Conservation (phyloP, 1,140 invertebrate genomes). For the Diuraphis noxia region DNA sequence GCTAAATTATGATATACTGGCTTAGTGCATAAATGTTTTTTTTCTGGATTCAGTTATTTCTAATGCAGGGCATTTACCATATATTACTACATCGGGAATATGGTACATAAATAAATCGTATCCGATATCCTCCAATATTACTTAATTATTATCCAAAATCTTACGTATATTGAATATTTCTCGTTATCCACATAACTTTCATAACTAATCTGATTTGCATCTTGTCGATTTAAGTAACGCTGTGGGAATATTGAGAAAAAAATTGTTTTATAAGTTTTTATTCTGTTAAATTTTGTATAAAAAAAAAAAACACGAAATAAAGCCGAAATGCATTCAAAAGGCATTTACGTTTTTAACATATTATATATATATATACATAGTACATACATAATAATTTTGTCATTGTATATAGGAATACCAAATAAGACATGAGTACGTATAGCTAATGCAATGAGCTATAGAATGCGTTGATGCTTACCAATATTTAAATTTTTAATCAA, state of each 20-base stretch:
- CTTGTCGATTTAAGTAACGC: constrained; percentile 35
- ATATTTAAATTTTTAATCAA: not conserved
- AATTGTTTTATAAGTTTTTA: not conserved
- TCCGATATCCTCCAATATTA: not conserved
- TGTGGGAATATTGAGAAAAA: constrained; percentile 15
- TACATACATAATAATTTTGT: too few species aligned
- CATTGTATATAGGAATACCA: not conserved
- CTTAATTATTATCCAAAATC: not conserved
- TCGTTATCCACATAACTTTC: constrained; percentile 33
- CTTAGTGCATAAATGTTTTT: not conserved
- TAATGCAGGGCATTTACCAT: not conserved
- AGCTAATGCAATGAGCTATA: not conserved
- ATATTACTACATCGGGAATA: not conserved
- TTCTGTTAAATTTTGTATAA: not conserved
- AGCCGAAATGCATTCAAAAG: too few species aligned
- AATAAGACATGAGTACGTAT: not conserved
- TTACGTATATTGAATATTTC: constrained; percentile 29
- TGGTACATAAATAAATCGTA: not conserved
- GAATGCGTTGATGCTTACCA: not conserved
- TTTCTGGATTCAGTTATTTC: not conserved
- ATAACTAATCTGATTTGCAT: constrained; percentile 44
- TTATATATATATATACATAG: too few species aligned
- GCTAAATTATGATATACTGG: not conserved
- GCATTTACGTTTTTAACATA: not conserved
- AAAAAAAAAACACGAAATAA: not conserved